These are phyloP conservation scores for Volucella bombylans DNA, from an alignment of 2,888 invertebrate genomes.

Conservation along the genomic window DNA sequence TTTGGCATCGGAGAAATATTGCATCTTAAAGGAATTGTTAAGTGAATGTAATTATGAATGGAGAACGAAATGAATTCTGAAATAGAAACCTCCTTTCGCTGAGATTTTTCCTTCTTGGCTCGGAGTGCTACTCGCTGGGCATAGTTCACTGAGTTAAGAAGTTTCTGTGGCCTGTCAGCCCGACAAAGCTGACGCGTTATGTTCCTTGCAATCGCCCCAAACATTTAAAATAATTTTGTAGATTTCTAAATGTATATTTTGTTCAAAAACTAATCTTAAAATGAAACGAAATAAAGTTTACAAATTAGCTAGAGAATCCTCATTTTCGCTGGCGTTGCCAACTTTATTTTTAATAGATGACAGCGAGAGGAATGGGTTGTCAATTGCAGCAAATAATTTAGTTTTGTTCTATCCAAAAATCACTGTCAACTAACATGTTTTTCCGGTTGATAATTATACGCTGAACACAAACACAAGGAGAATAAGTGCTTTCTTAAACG, in stretches of 20 bases:
- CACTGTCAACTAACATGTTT: no score
- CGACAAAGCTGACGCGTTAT: constrained; percentile 38
- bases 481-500: no score
- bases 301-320: neutral
- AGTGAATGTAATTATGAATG: no score
- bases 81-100: constrained; percentile 79
- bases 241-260: no score
- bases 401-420: no score
- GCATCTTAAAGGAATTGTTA: constrained; percentile 80
- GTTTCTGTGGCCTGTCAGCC: constrained; percentile 30
- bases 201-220: constrained; percentile 33
- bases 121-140: constrained; percentile 80
- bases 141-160: constrained; percentile 33
- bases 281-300: constrained; percentile 1
- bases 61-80: neutral
- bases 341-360: no score
- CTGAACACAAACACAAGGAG: no score
- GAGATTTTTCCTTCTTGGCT: constrained; percentile 83
- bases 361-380: no score
- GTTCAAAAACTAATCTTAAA: neutral
- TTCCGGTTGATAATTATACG: no score
- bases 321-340: neutral
- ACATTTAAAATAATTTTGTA: constrained; percentile 24
- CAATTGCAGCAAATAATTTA: no score
- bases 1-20: constrained; percentile 89